Conservation (phyloP, 2,888 invertebrate species). For the Melinaea menophilus region DNA sequence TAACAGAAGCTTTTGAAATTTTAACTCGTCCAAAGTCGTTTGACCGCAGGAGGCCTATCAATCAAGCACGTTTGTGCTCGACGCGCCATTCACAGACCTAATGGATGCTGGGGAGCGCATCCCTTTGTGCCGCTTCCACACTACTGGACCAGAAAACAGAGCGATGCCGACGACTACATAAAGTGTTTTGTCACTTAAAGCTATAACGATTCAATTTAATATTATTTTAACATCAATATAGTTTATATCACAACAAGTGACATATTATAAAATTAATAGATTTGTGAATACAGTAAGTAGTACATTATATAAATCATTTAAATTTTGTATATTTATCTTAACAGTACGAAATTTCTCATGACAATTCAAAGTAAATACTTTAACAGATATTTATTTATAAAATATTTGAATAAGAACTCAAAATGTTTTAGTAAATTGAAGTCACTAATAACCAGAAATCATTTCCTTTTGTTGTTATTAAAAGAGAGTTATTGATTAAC, state of each 20-base stretch:
- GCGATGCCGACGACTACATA: not conserved
- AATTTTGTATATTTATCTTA: too few relatives aligned
- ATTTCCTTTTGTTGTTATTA: too few relatives aligned
- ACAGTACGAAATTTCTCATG: too few relatives aligned
- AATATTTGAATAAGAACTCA: too few relatives aligned
- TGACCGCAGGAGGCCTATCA: slow-evolving; percentile 30
- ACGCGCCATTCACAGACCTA: slow-evolving; percentile 35
- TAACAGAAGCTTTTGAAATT: slow-evolving; percentile 12
- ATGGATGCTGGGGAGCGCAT: slow-evolving; percentile 17
- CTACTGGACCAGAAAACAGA: slow-evolving; percentile 23
- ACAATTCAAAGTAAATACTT: too few relatives aligned
- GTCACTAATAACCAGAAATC: too few relatives aligned
- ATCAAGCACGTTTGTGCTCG: slow-evolving; percentile 30
- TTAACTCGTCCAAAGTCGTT: slow-evolving; percentile 16
- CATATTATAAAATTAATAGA: not conserved
- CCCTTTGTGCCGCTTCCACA: slow-evolving; percentile 27
- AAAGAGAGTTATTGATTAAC: not conserved
- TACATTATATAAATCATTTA: too few relatives aligned
- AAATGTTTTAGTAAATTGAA: too few relatives aligned
- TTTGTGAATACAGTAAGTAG: too few relatives aligned
- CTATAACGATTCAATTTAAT: too few relatives aligned
- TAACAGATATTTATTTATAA: too few relatives aligned
- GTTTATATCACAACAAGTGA: not conserved
- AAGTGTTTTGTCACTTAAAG: not conserved
- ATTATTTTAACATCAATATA: too few relatives aligned